Base-by-base conservation (phyloP, 2,113 vertebrate genomes). In the Balaeniceps rex region DNA sequence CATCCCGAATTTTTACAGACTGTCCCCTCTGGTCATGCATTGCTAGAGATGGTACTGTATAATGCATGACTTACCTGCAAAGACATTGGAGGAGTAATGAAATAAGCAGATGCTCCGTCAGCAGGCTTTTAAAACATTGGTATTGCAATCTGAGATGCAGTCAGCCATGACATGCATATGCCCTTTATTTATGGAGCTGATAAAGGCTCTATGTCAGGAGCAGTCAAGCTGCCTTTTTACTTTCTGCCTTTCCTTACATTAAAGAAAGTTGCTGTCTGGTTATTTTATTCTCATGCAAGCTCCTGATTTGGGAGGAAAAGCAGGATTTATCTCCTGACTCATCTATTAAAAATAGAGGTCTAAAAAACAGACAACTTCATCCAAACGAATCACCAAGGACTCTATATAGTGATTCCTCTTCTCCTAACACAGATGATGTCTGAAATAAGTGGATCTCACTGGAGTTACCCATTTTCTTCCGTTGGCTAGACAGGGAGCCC, bases 71-170 rank as follows among this genome's bases (percentile, higher is more conserved):
- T 95, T 93, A 94, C 84, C 96, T 91, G 87, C 58, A 93, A 91
- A 96, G 90, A 83, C 38, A 77, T 66, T 33, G 68, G 81, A 91
- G 79, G 75, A 95, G 84, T 93, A 94, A 95, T 85, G 81, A 79
- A 93, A 94, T 86, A 95, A 96, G 94, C 94, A 98, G 97, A 97
- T 95, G 94, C 89, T 94, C 55, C 16, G 18, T 97, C 96, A 97
- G 94, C 93, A 96, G 92, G 97, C 75, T 93, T 92, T 96, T 93
- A 95, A 96, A 94, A 88, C 93, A 91, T 72, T 94, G 95, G 58
- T 95, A 97, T 90, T 92, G 92, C 90, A 95, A 80, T 93, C 65
- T 94, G 92, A 97, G 93, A 96, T 71, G 91, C 76, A 88, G 90
- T 89, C 87, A 91, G 65, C 86, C 90, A 96, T 93, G 85, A 93